Percentiles rank a stretch among this genome's conserved stretches.
phyloP scores from a whole-genome alignment of 2,797 vertebrate species.

The Podarcis lilfordi region DNA sequence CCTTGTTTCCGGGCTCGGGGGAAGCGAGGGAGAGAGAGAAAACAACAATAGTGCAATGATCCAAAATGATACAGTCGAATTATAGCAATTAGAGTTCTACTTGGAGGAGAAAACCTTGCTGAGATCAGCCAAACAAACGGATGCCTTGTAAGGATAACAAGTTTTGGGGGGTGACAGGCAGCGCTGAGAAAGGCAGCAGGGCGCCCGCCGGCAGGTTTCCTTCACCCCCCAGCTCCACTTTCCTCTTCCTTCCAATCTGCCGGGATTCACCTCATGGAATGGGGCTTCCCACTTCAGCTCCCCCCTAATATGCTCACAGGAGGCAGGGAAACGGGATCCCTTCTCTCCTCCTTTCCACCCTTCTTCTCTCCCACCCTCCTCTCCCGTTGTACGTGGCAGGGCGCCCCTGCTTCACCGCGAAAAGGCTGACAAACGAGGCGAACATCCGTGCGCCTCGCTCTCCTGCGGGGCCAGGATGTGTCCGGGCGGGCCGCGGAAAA shows the following conservation, averaged over 20 bases:
- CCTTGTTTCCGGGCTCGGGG: constrained; percentile 79
- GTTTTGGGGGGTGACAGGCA: constrained; percentile 74
- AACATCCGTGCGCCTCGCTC: neutral
- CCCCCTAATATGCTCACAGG: no score
- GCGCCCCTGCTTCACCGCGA: neutral
- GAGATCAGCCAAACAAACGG: constrained; percentile 82
- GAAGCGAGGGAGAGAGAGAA: constrained; percentile 77
- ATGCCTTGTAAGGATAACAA: constrained; percentile 78
- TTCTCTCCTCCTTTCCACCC: neutral
- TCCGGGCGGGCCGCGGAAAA: neutral
- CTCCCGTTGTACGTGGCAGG: neutral
- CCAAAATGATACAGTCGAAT: constrained; percentile 84
- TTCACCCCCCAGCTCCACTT: constrained; percentile 60
- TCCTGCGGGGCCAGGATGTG: neutral
- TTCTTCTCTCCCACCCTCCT: neutral
- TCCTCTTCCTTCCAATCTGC: constrained; percentile 9
- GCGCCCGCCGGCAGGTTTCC: constrained; percentile 75
- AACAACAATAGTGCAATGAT: constrained; percentile 84
- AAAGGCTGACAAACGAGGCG: neutral
- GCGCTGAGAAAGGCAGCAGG: constrained; percentile 78
- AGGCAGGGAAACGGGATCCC: neutral
- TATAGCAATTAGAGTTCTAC: constrained; percentile 84
- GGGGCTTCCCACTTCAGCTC: constrained; percentile 47
- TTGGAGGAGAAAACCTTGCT: constrained; percentile 83
- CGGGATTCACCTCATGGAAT: constrained; percentile 70